These are phyloP conservation scores for Eilema sororculum DNA, from an alignment of 2,888 invertebrate species.

Conservation along the genomic window DNA sequence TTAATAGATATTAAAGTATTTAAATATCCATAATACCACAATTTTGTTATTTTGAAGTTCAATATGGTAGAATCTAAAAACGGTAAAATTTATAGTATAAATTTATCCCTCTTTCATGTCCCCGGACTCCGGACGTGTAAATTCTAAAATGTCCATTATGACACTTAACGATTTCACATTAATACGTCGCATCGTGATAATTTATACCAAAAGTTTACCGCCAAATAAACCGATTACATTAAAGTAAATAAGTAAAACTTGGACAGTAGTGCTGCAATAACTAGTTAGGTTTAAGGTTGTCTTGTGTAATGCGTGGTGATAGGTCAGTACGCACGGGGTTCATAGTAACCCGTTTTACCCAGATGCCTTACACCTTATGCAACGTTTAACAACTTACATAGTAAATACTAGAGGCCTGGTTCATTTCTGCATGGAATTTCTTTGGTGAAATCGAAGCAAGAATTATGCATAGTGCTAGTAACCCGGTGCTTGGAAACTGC, in stretches of 20 bases:
- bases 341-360: conserved; percentile 42
- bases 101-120: too few species aligned
- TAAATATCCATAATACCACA: too few species aligned
- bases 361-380: conserved; percentile 38
- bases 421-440: conserved; percentile 20
- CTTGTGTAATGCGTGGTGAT: conserved; percentile 40
- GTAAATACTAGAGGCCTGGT: conserved; percentile 23
- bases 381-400: conserved; percentile 21
- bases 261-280: conserved; percentile 26
- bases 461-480: background rate
- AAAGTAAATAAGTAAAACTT: conserved; percentile 13
- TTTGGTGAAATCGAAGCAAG: conserved; percentile 16
- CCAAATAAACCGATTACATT: background rate
- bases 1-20: too few species aligned
- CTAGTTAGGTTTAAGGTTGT: conserved; percentile 41
- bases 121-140: background rate
- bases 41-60: too few species aligned
- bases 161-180: background rate
- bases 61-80: too few species aligned
- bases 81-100: too few species aligned
- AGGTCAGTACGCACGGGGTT: conserved; percentile 36
- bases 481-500: background rate
- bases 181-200: background rate
- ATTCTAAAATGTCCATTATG: background rate
- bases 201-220: background rate